phyloP scores from a whole-genome alignment of 2,113 vertebrate genomes.

The Neotoma lepida region DNA sequence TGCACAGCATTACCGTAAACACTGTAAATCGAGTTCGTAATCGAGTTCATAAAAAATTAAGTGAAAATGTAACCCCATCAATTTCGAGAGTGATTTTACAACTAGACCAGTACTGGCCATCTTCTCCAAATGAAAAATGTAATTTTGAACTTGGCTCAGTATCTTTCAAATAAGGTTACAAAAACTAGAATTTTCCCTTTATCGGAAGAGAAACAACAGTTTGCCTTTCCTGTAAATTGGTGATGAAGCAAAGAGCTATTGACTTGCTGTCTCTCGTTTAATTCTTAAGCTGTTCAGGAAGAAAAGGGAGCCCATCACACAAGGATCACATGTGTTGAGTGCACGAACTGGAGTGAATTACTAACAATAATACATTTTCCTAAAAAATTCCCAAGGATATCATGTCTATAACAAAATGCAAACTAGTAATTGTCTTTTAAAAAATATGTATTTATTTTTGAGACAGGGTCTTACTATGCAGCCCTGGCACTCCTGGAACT shows the following conservation, averaged over 20 bases:
- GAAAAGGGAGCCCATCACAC: neutral
- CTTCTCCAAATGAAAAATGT: constrained; percentile 33
- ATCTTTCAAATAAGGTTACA: constrained; percentile 16
- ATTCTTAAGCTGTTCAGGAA: neutral
- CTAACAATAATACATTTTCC: neutral
- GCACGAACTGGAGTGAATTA: neutral
- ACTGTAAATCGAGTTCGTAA: neutral
- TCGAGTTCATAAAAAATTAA: neutral
- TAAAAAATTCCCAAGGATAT: neutral
- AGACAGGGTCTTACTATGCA: neutral
- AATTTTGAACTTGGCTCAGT: neutral
- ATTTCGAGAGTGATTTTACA: neutral
- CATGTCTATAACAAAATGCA: constrained; percentile 1
- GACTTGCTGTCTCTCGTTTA: neutral
- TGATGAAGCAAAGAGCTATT: neutral
- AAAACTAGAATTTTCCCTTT: neutral
- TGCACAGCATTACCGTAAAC: neutral
- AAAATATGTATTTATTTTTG: neutral
- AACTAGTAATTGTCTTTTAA: neutral
- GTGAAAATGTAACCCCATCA: neutral
- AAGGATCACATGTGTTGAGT: neutral
- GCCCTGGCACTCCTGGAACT: neutral
- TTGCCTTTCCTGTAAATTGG: constrained; percentile 6
- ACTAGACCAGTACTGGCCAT: neutral
- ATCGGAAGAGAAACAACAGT: neutral